Evolutionary conservation across 2,888 invertebrate genomes (phyloP), one percentile per base, ranked within the genome.

Genomic region (Eurytoma californica): DNA sequence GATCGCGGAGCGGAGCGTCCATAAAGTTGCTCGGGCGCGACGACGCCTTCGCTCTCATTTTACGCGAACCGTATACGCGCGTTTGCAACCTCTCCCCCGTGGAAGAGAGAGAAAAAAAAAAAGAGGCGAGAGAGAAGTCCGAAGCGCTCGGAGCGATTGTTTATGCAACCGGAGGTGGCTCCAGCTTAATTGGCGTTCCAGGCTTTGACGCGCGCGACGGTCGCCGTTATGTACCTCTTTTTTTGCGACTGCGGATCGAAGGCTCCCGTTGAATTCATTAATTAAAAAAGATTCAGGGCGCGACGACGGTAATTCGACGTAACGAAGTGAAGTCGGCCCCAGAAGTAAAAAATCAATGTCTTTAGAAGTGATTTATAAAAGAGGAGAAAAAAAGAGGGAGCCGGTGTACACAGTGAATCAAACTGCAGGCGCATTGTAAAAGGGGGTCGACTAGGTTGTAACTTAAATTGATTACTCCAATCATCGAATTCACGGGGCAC

Each of bases 1-100:
- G 58, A 73, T 57, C 73, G 73, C 58, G 14, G 18, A 13, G 47
- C 14, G 47, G 68, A 58, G 78, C 67, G 18, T 55, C 57, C 72
- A 55, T 72, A 77, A 75, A 77, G 39, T 55, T 47, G 53, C 28
- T 53, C 28, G 30, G 18, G 72, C 49, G 53, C 60, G 49, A 49
- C 61, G 61, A 61, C 66, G 66, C 47, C 66, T n/a, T 65, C n/a
- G 20, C 55, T 20, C 39, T 20, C 65, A 30, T 24, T 63, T 73
- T 72, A 9, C 58, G 51, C 47, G 18, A 14, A 47, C 13, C 55
- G 20, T 39, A 39, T 39, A 39, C 7, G 7, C 3, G 39, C 51
- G 49, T 28, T 47, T 1, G 20, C 55, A 13, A 47, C 53, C 30
- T 3, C n/a, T 14, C 53, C 14, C n/a, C 20, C 5, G 24, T 18